Evolutionary conservation across 2,888 invertebrate genomes (phyloP).

Genomic region (Meteorus colon): DNA sequence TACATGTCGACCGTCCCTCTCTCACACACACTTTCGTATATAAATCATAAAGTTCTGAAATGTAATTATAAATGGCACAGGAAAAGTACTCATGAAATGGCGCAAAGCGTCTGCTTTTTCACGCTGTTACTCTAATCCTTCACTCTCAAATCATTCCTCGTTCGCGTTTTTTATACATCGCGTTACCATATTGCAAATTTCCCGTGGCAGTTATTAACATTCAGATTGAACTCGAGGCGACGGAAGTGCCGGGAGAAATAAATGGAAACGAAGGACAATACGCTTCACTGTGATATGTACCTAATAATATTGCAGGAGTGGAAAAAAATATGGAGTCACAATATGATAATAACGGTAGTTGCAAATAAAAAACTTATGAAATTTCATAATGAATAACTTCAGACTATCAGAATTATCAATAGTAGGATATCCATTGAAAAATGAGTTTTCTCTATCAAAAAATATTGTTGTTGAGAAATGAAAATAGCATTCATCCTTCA

Average conservation of each 20-base stretch:
- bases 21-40: constrained; percentile 7
- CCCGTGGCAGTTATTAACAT: constrained; percentile 41
- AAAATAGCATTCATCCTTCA: no score
- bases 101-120: constrained; percentile 24
- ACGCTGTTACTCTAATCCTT: constrained; percentile 8
- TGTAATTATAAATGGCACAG: constrained; percentile 36
- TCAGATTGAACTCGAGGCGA: constrained; percentile 37
- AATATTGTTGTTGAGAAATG: no score
- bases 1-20: background rate
- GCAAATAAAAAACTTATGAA: no score
- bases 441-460: no score
- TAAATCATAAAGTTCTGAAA: constrained; percentile 35
- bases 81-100: constrained; percentile 29
- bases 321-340: background rate
- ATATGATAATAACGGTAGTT: background rate
- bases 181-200: constrained; percentile 28
- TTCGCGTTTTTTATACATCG: background rate
- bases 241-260: constrained; percentile 17
- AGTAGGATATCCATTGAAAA: no score
- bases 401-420: no score
- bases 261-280: constrained; percentile 11
- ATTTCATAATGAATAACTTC: no score
- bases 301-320: background rate
- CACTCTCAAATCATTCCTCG: background rate
- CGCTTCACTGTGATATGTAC: background rate